These are phyloP conservation scores for Allolobophora icterica DNA, from an alignment of 2,888 invertebrate genomes.

Conservation along the genomic window DNA sequence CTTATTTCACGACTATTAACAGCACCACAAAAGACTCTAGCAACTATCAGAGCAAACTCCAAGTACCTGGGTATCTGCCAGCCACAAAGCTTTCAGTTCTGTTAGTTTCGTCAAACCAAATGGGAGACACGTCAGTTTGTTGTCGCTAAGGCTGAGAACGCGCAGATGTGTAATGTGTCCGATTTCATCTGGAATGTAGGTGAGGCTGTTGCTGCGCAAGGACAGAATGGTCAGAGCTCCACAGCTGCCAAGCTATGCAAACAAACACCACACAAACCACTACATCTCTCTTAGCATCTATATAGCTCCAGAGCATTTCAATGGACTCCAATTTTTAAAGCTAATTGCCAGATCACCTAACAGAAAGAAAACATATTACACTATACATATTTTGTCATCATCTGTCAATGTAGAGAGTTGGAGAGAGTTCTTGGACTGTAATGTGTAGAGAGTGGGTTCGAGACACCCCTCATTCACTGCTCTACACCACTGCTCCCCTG, in stretches of 20 bases:
- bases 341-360: neutral
- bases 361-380: neutral
- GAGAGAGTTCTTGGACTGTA: too few relatives aligned
- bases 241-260: constrained; percentile 80
- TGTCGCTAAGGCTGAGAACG: constrained; percentile 87
- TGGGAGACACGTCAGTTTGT: constrained; percentile 82
- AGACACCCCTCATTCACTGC: too few relatives aligned
- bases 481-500: too few relatives aligned
- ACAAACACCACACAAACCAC: constrained; percentile 28
- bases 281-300: neutral
- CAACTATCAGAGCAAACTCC: neutral
- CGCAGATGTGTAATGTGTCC: constrained; percentile 83
- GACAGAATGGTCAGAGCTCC: constrained; percentile 82
- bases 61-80: constrained; percentile 79
- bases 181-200: constrained; percentile 84
- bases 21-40: neutral
- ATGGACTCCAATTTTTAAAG: neutral
- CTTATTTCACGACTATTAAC: neutral
- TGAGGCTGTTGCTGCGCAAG: constrained; percentile 80
- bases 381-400: neutral
- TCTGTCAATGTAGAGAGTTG: neutral
- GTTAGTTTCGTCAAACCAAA: constrained; percentile 83
- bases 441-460: too few relatives aligned
- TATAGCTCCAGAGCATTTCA: neutral
- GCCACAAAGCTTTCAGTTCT: constrained; percentile 79